These are phyloP conservation scores for Chelon labrosus DNA, from an alignment of 2,797 vertebrate species.

Conservation along the genomic window DNA sequence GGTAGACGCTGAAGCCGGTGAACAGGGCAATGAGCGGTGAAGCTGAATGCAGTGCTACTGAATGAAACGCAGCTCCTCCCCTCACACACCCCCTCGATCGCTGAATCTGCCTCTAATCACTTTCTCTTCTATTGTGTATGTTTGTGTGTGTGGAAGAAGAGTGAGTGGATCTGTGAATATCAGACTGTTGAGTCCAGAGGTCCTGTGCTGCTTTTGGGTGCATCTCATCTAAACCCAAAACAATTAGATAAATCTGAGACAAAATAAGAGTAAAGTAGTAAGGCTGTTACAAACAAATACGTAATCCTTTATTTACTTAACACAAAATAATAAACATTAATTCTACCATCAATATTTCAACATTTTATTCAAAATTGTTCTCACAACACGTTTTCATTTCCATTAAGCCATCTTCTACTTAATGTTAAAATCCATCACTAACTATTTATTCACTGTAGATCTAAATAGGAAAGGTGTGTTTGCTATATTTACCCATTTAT, in stretches of 20 bases:
- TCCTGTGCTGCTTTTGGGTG: conserved; percentile 32
- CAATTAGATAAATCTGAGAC: neutral
- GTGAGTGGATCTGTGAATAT: conserved; percentile 29
- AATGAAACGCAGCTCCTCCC: conserved; percentile 43
- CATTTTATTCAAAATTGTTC: too few relatives aligned
- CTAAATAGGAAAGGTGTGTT: too few relatives aligned
- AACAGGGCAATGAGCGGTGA: conserved; percentile 52
- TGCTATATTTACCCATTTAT: too few relatives aligned
- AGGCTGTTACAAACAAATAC: too few relatives aligned
- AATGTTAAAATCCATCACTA: too few relatives aligned
- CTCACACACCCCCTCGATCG: conserved; percentile 21
- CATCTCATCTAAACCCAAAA: conserved; percentile 42
- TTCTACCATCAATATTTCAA: too few relatives aligned
- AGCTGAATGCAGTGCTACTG: conserved; percentile 55
- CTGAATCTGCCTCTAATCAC: conserved; percentile 44
- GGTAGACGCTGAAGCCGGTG: conserved; percentile 42
- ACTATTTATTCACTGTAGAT: too few relatives aligned
- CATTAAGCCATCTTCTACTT: too few relatives aligned
- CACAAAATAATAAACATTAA: too few relatives aligned
- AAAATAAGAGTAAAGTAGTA: neutral
- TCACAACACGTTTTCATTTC: too few relatives aligned
- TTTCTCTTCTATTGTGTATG: conserved; percentile 40
- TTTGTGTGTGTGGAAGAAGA: conserved; percentile 15
- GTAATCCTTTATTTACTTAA: too few relatives aligned
- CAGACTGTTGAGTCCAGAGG: conserved; percentile 39